Conservation (phyloP, 2,888 invertebrate species). For the Fragum fragum region DNA sequence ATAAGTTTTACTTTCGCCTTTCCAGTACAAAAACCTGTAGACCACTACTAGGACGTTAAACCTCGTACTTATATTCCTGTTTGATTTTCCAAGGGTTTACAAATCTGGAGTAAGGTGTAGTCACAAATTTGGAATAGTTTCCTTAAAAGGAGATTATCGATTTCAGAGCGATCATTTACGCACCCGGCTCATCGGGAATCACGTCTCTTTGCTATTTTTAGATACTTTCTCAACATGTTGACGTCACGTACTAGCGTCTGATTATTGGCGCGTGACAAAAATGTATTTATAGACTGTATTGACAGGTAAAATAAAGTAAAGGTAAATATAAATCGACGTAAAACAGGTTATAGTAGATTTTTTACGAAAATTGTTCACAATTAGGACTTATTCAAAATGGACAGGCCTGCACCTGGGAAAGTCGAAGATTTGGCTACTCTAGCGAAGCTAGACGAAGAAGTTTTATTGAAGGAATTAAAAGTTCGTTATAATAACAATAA, state of each 20-base stretch:
- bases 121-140: no score
- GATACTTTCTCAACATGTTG: constrained; percentile 9
- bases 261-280: constrained; percentile 19
- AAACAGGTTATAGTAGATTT: background rate
- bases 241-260: background rate
- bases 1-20: no score
- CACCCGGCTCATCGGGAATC: constrained; percentile 16
- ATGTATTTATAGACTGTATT: constrained; percentile 5
- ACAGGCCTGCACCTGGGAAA: constrained; percentile 74
- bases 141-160: constrained; percentile 1
- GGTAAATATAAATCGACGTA: background rate
- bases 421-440: constrained; percentile 82
- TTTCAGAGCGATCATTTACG: background rate
- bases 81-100: no score
- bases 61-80: no score
- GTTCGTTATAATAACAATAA: constrained; percentile 78
- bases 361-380: background rate
- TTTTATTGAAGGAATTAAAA: constrained; percentile 80
- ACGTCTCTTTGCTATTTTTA: constrained; percentile 18
- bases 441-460: constrained; percentile 81
- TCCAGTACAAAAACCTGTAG: no score
- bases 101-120: no score
- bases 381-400: constrained; percentile 11
- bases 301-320: background rate
- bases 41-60: no score